Evolutionary conservation across 2,113 vertebrate species (phyloP).

Genomic region (Stigmatopora argus): DNA sequence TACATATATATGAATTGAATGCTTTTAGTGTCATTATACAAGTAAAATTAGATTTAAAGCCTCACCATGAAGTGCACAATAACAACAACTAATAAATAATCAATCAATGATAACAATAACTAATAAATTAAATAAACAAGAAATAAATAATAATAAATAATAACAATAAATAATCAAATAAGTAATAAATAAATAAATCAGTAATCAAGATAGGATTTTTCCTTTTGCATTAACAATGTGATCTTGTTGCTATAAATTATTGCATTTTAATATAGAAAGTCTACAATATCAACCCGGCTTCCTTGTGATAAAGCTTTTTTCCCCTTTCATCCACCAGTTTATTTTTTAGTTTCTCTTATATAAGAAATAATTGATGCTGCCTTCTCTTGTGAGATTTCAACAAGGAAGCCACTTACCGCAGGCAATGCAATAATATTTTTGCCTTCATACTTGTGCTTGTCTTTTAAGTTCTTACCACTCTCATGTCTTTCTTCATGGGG

Average conservation of each 20-base stretch:
- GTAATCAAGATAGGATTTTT: too few relatives aligned
- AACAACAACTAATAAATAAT: too few relatives aligned
- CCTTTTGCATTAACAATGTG: not conserved
- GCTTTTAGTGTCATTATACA: not conserved
- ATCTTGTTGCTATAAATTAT: not conserved
- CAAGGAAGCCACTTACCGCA: not conserved
- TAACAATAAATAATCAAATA: not conserved
- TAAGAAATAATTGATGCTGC: not conserved
- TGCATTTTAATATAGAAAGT: not conserved
- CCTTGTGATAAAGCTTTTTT: not conserved
- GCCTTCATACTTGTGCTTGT: not conserved
- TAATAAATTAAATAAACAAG: too few relatives aligned
- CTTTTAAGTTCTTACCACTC: conserved; percentile 10
- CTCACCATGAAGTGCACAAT: too few relatives aligned
- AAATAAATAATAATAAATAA: too few relatives aligned
- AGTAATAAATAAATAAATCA: too few relatives aligned
- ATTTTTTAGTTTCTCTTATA: not conserved
- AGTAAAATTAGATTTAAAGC: not conserved
- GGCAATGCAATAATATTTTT: conserved; percentile 13
- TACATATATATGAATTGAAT: not conserved
- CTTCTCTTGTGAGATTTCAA: not conserved
- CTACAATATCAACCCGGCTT: not conserved
- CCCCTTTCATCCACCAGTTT: not conserved
- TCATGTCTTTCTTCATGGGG: conserved; percentile 16
- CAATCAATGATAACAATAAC: not conserved